A percentile compares a stretch with the other conserved stretches of the same genome.
Conservation (phyloP, 1,140 invertebrate species). For the Caenorhabditis remanei region DNA sequence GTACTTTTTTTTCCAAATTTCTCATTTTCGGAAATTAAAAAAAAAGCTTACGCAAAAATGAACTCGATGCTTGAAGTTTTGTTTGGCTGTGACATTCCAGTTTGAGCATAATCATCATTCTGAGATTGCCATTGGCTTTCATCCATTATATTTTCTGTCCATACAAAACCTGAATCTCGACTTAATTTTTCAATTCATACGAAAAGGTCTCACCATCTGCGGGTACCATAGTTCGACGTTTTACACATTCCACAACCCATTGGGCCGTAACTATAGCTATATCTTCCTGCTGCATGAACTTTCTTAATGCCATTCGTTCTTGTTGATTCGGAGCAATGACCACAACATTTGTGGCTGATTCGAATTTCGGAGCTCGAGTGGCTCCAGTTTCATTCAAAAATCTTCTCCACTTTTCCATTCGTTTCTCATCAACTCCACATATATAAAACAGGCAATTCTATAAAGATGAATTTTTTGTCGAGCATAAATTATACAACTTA, state of each 20-base stretch:
- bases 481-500: neutral
- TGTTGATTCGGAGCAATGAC: conserved; percentile 11
- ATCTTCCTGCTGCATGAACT: neutral
- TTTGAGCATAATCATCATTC: too few relatives aligned
- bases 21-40: too few relatives aligned
- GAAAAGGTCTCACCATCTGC: neutral
- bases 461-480: neutral
- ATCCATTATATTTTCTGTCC: conserved; percentile 10
- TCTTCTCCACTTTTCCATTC: conserved; percentile 11
- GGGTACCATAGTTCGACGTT: neutral
- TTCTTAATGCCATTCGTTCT: conserved; percentile 1
- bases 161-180: neutral
- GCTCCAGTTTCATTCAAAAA: conserved; percentile 53
- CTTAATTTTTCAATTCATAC: neutral
- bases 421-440: conserved; percentile 7
- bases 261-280: neutral
- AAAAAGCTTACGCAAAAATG: too few relatives aligned
- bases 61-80: too few relatives aligned
- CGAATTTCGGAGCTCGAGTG: conserved; percentile 7
- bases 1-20: too few relatives aligned
- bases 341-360: conserved; percentile 47
- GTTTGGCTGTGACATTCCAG: too few relatives aligned
- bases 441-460: conserved; percentile 44
- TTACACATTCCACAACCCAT: conserved; percentile 43
- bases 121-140: neutral